Conservation (phyloP, 1,140 invertebrate species). For the Drosophila saltans region DNA sequence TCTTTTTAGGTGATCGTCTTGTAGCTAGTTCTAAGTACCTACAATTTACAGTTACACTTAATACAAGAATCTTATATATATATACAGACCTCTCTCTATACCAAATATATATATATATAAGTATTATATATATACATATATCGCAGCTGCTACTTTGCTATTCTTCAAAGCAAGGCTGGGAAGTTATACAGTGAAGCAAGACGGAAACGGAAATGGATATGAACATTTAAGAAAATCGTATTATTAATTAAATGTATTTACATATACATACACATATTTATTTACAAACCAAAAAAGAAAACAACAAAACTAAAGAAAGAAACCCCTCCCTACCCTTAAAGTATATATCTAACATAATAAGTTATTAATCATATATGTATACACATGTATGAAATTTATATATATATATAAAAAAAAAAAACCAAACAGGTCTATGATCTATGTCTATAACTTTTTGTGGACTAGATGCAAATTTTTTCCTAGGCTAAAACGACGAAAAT, state of each 20-base stretch:
- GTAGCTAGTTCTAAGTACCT: constrained; percentile 68
- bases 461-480: constrained; percentile 65
- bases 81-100: constrained; percentile 57
- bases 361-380: constrained; percentile 46
- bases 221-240: constrained; percentile 34
- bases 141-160: constrained; percentile 42
- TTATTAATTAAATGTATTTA: constrained; percentile 39
- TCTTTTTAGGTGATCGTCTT: constrained; percentile 55
- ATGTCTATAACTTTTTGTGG: constrained; percentile 75
- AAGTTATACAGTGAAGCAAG: constrained; percentile 56
- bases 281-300: constrained; percentile 50
- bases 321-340: constrained; percentile 29
- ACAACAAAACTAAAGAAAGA: constrained; percentile 19
- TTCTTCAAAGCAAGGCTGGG: constrained; percentile 59
- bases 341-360: constrained; percentile 49
- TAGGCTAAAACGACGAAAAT: constrained; percentile 55
- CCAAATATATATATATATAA: constrained; percentile 22
- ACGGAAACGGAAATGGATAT: constrained; percentile 16
- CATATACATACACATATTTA: constrained; percentile 51
- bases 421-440: constrained; percentile 71
- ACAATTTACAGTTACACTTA: constrained; percentile 72
- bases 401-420: background rate
- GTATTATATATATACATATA: constrained; percentile 25
- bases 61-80: constrained; percentile 45
- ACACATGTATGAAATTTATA: constrained; percentile 64